Base-by-base conservation (phyloP, 2,113 vertebrate species). In the Phaetusa simplex region DNA sequence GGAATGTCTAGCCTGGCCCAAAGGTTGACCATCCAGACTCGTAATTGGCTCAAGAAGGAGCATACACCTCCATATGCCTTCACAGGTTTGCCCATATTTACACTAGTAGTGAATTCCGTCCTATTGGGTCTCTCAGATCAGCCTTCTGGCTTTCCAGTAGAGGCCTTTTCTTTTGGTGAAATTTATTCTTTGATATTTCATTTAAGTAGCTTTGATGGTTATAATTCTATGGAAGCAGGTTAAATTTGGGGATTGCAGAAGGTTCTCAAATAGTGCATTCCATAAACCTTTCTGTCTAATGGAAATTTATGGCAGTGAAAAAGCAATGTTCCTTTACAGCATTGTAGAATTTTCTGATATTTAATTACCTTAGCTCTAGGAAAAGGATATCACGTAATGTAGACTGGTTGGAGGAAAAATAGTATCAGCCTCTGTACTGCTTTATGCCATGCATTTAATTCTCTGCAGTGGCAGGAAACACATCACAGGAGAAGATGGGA, bases 21-120 rank as follows among this genome's bases (percentile, higher is more conserved):
- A 38, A 52, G 5, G 7, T 58, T 72, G 58, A 47, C 78, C 26
- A 14, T 29, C 24, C 66, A 32, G 50, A 69, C 20, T 65, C 0
- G 0, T 10, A 7, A 18, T 21, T 3, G 5, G 15, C 32, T 38
- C 7, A 20, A 23, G 59, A 23, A 82, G 53, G 19, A 52, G 23
- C 3, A 1, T 26, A 15, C 26, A 10, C 36, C 20, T 66, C 66
- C 1, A 2, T 14, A 14, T 0, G 3, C 36, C 9, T 40, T 23
- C 58, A 11, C 16, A 7, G 78, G 14, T 53, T 65, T 74, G 49
- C 40, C 36, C 24, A 4, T 32, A 36, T 70, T 77, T 36, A 72
- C 17, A 7, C 24, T 23, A 6, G 18, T 5, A 30, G 8, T 15
- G 6, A 72, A 56, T 65, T 70, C 53, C 47, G 38, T 26, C 32